These are phyloP conservation scores for Acronicta leporina DNA, from an alignment of 2,888 invertebrate genomes.

Conservation along the genomic window DNA sequence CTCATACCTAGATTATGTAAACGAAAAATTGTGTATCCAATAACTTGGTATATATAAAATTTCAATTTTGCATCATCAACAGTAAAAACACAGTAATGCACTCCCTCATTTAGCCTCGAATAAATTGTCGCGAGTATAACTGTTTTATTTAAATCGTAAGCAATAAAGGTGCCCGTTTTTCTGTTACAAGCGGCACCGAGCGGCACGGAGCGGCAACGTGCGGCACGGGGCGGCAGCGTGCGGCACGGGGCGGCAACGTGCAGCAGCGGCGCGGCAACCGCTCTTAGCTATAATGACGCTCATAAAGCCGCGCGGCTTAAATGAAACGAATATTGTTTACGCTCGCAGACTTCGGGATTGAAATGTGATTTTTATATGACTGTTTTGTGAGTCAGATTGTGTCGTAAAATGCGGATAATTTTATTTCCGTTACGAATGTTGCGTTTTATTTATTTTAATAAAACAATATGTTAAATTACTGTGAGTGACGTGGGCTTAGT, in stretches of 20 bases:
- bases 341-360: constrained; percentile 37
- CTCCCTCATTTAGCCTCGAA: constrained; percentile 25
- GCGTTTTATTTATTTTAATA: constrained; percentile 24
- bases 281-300: constrained; percentile 28
- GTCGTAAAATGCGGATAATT: constrained; percentile 26
- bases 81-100: constrained; percentile 21
- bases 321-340: constrained; percentile 48
- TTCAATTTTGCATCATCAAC: constrained; percentile 16
- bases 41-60: constrained; percentile 16
- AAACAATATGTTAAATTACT: constrained; percentile 2
- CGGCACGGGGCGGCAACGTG: not conserved
- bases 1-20: too few relatives aligned
- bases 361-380: constrained; percentile 42
- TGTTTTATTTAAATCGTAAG: constrained; percentile 39
- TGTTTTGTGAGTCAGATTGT: constrained; percentile 44
- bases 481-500: not conserved
- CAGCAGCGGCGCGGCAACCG: constrained; percentile 7
- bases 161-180: constrained; percentile 18
- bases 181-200: not conserved
- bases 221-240: not conserved
- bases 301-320: constrained; percentile 40
- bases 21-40: too few relatives aligned
- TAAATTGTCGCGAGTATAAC: constrained; percentile 29
- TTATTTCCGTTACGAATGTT: constrained; percentile 27
- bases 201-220: not conserved